Base-by-base conservation (phyloP, 1,140 invertebrate genomes). In the Cyclargus thomasi region DNA sequence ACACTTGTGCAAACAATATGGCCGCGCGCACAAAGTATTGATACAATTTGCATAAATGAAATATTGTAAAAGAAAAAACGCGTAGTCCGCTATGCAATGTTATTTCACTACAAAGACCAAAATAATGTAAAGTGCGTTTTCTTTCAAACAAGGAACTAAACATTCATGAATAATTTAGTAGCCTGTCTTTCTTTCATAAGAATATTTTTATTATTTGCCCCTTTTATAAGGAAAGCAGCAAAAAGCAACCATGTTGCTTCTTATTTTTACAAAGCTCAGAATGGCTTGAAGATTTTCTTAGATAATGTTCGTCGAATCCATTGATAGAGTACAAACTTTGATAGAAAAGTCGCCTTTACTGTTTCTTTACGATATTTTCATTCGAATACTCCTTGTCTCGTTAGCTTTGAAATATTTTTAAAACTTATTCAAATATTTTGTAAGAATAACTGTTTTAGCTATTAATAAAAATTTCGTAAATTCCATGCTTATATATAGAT, bases 161-260 rank as follows among this genome's bases (percentile, higher is more conserved):
- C 57, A 68, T 66, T 68, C 70, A 72, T 78, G 66, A 71, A 74
- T 74, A 72, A 73, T 73, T 78, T 69, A 76, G 74, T 21, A 23
- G 36, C 36, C 20, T 68, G 73, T 70, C 71, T 64, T 67, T 73
- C 73, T 73, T 74, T 68, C 68, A 64, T 72, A 71, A 69, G 67
- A 73, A 74, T 76, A 70, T 76, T 74, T 73, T 73, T 70, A 69
- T 66, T 67, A 67, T 68, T 70, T 73, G 36, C 70, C 62, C 69
- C 55, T 59, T 73, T 71, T 71, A 68, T 66, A 63, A 47, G 62
- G 62, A 67, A 70, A 23, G 29, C 64, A n/a, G n/a, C n/a, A n/a
- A n/a, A n/a, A n/a, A n/a, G n/a, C n/a, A n/a, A n/a, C n/a, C 17
- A 63, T 67, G 69, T 36, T 69, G 65, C 57, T 62, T 63, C 63